Evolutionary conservation across 2,888 invertebrate species (phyloP).

Genomic region (Eupithecia subfuscata): DNA sequence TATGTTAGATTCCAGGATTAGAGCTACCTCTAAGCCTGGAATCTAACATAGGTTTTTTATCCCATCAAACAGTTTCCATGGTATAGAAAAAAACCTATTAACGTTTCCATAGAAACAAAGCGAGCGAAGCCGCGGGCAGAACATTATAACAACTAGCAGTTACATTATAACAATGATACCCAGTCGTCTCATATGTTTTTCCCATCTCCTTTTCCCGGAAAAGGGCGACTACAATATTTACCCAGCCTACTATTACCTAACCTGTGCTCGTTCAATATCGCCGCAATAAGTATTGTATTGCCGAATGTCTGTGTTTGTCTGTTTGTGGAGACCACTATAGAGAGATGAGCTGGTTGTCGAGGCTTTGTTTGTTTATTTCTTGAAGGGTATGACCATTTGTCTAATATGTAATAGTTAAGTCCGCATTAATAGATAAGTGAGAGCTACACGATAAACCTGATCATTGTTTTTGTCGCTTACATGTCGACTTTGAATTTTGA

Average conservation of each 20-base stretch:
- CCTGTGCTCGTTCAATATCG: constrained; percentile 17
- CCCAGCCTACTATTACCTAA: background rate
- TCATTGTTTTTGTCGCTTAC: background rate
- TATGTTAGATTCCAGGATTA: no score
- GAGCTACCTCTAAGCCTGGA: no score
- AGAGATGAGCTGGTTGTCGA: constrained; percentile 6
- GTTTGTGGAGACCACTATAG: constrained; percentile 20
- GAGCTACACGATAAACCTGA: background rate
- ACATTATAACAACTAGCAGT: no score
- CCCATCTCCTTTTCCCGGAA: background rate
- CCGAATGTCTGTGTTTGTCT: constrained; percentile 28
- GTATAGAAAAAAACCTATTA: no score
- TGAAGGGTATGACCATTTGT: background rate
- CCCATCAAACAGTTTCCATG: no score
- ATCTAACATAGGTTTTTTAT: no score
- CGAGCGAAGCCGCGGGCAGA: no score
- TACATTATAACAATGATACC: background rate
- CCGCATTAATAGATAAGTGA: background rate
- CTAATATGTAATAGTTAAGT: background rate
- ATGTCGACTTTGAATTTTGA: background rate
- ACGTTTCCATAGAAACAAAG: no score
- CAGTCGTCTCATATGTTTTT: background rate
- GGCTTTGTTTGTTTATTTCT: background rate
- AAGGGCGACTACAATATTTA: background rate
- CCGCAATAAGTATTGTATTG: constrained; percentile 5